Percentiles rank a stretch among this genome's conserved stretches.
Conservation (phyloP, 2,113 vertebrate species). For the Zosterops hypoxanthus region DNA sequence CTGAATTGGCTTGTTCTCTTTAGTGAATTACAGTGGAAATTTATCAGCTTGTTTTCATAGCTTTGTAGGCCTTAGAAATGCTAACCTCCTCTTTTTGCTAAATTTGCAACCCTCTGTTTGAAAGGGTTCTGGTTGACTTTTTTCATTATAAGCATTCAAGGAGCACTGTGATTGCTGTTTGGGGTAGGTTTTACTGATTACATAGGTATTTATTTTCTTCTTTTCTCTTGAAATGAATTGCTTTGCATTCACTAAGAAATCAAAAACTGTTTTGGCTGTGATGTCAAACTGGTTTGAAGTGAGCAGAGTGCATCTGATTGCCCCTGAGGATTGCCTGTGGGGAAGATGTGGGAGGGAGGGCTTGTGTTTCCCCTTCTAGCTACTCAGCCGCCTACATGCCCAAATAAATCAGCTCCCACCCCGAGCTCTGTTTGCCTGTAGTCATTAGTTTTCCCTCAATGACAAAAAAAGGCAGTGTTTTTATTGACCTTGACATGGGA, state of each 20-base stretch:
- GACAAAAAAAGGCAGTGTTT: conserved; percentile 8
- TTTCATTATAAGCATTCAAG: background rate
- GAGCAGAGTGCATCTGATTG: conserved; percentile 23
- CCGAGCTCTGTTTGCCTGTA: conserved; percentile 19
- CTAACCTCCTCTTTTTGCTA: background rate
- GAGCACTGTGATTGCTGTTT: background rate
- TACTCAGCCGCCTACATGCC: background rate
- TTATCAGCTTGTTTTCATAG: conserved; percentile 2
- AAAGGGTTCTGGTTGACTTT: background rate
- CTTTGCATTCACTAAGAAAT: conserved; percentile 1
- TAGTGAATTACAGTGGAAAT: conserved; percentile 11
- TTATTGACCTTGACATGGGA: conserved; percentile 20
- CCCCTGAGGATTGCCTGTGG: conserved; percentile 23
- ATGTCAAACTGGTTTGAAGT: background rate
- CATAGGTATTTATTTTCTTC: background rate
- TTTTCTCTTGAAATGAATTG: background rate
- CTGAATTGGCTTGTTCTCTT: conserved; percentile 42
- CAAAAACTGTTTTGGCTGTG: conserved; percentile 17
- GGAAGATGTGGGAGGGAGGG: conserved; percentile 20
- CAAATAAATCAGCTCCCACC: conserved; percentile 44
- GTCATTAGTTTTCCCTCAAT: conserved; percentile 16
- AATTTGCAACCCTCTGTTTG: background rate
- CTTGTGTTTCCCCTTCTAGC: conserved; percentile 27
- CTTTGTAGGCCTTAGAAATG: background rate
- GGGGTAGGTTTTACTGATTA: background rate